A percentile compares a stretch with the other conserved stretches of the same genome.
These are phyloP conservation scores for Pseudopipra pipra DNA, from an alignment of 2,113 vertebrate genomes.

Conservation along the genomic window DNA sequence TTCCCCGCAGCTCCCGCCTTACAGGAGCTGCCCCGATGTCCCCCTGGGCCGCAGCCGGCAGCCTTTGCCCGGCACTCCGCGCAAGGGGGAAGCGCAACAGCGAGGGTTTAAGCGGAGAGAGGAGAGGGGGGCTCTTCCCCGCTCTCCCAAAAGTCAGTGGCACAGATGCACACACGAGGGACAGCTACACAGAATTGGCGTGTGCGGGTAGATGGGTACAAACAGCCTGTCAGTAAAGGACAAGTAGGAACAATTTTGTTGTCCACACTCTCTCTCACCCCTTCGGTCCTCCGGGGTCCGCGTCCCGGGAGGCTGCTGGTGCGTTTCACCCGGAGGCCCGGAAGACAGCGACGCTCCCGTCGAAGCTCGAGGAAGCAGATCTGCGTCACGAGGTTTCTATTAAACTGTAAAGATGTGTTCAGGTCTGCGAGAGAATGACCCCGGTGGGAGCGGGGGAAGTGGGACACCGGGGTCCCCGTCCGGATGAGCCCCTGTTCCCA, in stretches of 20 bases:
- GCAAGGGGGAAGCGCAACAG: background rate
- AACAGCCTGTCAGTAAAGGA: background rate
- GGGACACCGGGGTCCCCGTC: fast-evolving
- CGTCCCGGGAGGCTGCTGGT: background rate
- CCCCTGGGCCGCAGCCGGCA: background rate
- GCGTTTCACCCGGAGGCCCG: background rate
- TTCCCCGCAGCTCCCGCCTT: background rate
- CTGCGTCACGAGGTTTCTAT: background rate
- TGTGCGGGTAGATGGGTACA: background rate
- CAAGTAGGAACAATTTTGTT: background rate
- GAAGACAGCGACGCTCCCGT: background rate
- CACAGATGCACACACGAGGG: background rate
- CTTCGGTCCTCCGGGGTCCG: too few species aligned
- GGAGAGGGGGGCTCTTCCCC: background rate
- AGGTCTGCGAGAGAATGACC: background rate
- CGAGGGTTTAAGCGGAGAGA: background rate
- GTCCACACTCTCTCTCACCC: too few species aligned
- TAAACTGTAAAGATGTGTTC: background rate
- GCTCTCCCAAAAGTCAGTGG: background rate
- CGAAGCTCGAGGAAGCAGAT: background rate
- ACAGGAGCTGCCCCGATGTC: background rate
- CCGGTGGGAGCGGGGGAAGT: fast-evolving
- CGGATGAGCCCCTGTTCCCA: background rate
- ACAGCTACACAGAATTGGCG: fast-evolving
- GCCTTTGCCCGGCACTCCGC: background rate